Evolutionary conservation across 2,888 invertebrate species (phyloP).

Genomic region (Hanleya hanleyi): DNA sequence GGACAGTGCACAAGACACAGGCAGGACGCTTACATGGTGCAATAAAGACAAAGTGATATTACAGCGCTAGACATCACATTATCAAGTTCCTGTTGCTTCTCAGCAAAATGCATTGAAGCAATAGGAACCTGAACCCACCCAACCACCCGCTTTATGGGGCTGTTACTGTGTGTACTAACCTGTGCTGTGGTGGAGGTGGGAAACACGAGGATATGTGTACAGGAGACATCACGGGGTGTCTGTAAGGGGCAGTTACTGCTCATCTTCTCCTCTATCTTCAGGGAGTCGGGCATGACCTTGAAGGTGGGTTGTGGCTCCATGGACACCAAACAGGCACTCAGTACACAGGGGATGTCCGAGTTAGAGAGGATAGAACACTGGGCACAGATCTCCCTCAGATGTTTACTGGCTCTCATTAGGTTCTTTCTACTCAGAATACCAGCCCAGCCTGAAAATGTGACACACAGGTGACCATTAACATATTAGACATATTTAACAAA

Average conservation of each 20-base stretch:
- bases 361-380: slow-evolving; percentile 88
- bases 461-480: too few species aligned
- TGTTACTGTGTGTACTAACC: slow-evolving; percentile 39
- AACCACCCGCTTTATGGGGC: too few species aligned
- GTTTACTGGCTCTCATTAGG: slow-evolving; percentile 88
- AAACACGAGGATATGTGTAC: slow-evolving; percentile 98
- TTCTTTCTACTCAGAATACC: slow-evolving; percentile 94
- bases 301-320: slow-evolving; percentile 92
- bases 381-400: slow-evolving; percentile 91
- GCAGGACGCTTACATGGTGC: too few species aligned
- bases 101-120: too few species aligned
- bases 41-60: too few species aligned
- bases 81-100: too few species aligned
- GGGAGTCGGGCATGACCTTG: slow-evolving; percentile 75
- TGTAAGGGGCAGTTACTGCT: slow-evolving; percentile 78
- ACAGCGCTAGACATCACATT: too few species aligned
- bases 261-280: slow-evolving; percentile 70
- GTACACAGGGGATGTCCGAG: slow-evolving; percentile 89
- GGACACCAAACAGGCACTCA: slow-evolving; percentile 98
- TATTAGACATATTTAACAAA: background rate
- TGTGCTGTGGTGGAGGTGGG: slow-evolving; percentile 82
- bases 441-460: slow-evolving; percentile 95
- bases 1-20: too few species aligned
- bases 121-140: too few species aligned
- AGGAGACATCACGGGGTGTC: slow-evolving; percentile 96